These are phyloP conservation scores for Symphodus melops DNA, from an alignment of 2,113 vertebrate genomes.

Conservation along the genomic window DNA sequence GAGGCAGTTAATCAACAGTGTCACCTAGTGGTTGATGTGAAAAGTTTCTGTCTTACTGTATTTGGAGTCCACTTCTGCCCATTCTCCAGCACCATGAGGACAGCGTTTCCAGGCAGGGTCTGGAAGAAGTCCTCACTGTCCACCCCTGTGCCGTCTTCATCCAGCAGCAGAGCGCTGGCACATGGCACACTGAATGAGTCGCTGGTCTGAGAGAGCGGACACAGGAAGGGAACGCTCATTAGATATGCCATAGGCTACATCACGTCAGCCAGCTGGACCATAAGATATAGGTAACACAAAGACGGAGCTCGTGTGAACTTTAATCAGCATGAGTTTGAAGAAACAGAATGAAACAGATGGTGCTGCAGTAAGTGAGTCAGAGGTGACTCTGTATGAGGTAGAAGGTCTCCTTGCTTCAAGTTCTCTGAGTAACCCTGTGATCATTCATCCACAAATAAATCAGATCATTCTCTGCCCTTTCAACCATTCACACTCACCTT, in stretches of 20 bases:
- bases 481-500: slow-evolving; percentile 83
- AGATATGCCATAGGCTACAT: not conserved
- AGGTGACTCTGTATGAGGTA: not conserved
- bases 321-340: not conserved
- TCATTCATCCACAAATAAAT: not conserved
- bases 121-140: slow-evolving; percentile 93
- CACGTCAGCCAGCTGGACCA: not conserved
- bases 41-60: slow-evolving; percentile 57
- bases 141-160: slow-evolving; percentile 91
- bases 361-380: not conserved
- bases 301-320: not conserved
- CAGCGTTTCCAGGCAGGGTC: slow-evolving; percentile 84
- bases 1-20: slow-evolving; percentile 16
- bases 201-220: slow-evolving; percentile 74
- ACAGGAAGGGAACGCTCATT: not conserved
- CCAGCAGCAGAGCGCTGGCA: slow-evolving; percentile 85
- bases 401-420: not conserved
- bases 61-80: slow-evolving; percentile 87
- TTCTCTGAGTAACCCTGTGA: not conserved
- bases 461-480: not conserved
- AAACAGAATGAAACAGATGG: not conserved
- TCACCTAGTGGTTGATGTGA: slow-evolving; percentile 49
- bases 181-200: slow-evolving; percentile 73
- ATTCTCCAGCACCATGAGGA: slow-evolving; percentile 89
- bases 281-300: not conserved